Evolutionary conservation across 2,797 vertebrate genomes (phyloP), one percentile per base, ranked within the genome.

Genomic region (Lagorchestes hirsutus): DNA sequence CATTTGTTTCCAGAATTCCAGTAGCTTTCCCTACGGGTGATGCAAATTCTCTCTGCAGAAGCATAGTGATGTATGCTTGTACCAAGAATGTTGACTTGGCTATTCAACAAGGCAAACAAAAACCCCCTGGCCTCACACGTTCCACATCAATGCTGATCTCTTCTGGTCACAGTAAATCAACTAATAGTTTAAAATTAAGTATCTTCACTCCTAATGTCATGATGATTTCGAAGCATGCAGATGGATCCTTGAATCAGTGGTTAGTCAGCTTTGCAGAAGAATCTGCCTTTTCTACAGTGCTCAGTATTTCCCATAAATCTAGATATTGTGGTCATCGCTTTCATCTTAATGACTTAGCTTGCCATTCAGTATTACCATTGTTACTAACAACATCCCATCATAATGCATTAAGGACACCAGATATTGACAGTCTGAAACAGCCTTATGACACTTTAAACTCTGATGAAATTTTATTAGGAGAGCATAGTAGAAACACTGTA

Each of bases 271-370:
- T 99, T 97, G 99, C 99, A 0, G 99, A 99, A 97, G 99, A 99
- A 98, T 99, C 99, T 22, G 99, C 99, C 95, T 99, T 99, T 99
- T 99, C 99, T 92, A 99, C 99, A 87, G 99, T 99, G 97, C 99
- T 99, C 95, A 99, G 99, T 95, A 99, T 99, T 98, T 99, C 99
- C 29, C 99, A 99, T 98, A 99, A 99, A 98, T 99, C 99, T 0
- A 99, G 99, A 93, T 99, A 99, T 93, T 99, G 99, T 97, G 99
- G 99, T 95, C 99, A 99, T 98, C 99, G 99, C 97, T 99, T 99
- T 98, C 99, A 99, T 99, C 99, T 99, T 97, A 99, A 99, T 54
- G 99, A 99, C 97, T 99, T 99, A 98, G 99, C 99, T 98, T 99
- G 99, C 98, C 99, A 99, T 98, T 99, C 99, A 40, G 98, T 99